Percentiles rank a stretch among this genome's conserved stretches.
These are phyloP conservation scores for Lichenostomus cassidix DNA, from an alignment of 2,113 vertebrate genomes.

Conservation along the genomic window DNA sequence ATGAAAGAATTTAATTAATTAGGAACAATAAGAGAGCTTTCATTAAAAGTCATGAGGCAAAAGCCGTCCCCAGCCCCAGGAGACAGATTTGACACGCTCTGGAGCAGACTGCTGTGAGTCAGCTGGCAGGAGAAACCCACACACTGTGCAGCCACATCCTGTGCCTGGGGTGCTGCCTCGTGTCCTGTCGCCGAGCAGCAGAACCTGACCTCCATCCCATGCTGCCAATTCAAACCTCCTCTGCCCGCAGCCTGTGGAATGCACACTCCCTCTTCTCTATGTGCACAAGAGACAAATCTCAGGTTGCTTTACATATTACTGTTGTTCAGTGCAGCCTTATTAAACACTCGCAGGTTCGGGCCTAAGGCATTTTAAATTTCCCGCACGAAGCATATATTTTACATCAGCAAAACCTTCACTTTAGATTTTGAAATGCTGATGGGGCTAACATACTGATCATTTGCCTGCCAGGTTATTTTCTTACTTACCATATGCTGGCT, in stretches of 20 bases:
- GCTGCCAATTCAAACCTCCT: neutral
- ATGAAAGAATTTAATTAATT: constrained; percentile 46
- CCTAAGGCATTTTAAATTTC: constrained; percentile 9
- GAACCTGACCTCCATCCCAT: neutral
- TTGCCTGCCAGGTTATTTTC: constrained; percentile 52
- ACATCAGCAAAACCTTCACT: constrained; percentile 41
- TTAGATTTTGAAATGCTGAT: constrained; percentile 40
- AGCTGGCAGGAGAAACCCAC: constrained; percentile 34
- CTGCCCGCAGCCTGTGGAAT: neutral
- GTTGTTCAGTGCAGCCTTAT: neutral
- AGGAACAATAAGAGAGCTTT: constrained; percentile 43
- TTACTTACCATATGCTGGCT: constrained; percentile 86
- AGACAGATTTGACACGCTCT: constrained; percentile 34
- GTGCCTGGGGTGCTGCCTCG: neutral
- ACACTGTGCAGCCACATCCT: neutral
- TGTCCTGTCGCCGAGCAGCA: neutral
- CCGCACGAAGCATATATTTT: constrained; percentile 33
- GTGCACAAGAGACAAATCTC: neutral
- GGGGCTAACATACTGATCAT: constrained; percentile 52
- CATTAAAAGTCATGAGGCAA: constrained; percentile 52
- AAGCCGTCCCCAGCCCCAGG: constrained; percentile 26
- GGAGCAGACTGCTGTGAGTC: constrained; percentile 36
- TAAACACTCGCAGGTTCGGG: neutral
- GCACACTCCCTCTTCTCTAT: neutral
- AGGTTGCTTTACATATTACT: neutral